phyloP scores from a whole-genome alignment of 92 coral and sea anemone species.

The Porites rus region DNA sequence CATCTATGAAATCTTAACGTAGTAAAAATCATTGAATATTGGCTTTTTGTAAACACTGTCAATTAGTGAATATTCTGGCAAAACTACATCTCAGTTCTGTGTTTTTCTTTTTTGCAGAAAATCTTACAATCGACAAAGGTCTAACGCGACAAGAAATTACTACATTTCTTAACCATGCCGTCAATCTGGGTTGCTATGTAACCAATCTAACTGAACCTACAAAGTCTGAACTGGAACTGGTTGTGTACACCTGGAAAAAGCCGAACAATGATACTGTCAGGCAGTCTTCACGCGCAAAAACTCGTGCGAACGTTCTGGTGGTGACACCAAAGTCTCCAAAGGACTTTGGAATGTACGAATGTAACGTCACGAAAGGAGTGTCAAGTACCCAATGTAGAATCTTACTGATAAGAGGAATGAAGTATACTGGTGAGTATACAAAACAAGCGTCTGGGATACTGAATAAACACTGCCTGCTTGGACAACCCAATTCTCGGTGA shows the following conservation, averaged over 20 bases:
- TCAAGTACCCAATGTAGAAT: slow-evolving; percentile 23
- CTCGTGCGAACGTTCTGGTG: slow-evolving; percentile 24
- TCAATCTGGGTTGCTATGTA: slow-evolving; percentile 49
- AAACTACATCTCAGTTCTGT: background rate
- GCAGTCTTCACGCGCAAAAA: background rate
- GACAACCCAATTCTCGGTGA: too few species aligned
- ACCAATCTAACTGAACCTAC: background rate
- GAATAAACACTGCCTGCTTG: too few species aligned
- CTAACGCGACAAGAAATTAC: slow-evolving; percentile 34
- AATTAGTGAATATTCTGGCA: background rate
- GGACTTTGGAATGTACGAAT: slow-evolving; percentile 29
- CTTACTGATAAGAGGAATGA: slow-evolving; percentile 28
- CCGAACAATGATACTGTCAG: background rate
- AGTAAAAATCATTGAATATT: too few species aligned
- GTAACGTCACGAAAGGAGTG: slow-evolving; percentile 28
- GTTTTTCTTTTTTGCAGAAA: background rate
- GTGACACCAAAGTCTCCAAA: background rate
- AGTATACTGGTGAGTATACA: background rate
- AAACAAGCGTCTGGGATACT: too few species aligned
- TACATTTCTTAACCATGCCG: slow-evolving; percentile 4
- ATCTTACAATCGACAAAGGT: slow-evolving; percentile 5
- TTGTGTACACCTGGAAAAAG: slow-evolving; percentile 15
- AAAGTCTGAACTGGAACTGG: background rate
- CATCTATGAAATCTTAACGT: too few species aligned
- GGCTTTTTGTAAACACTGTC: too few species aligned